These are phyloP conservation scores for Argya squamiceps DNA, from an alignment of 2,797 vertebrate genomes.

Conservation along the genomic window DNA sequence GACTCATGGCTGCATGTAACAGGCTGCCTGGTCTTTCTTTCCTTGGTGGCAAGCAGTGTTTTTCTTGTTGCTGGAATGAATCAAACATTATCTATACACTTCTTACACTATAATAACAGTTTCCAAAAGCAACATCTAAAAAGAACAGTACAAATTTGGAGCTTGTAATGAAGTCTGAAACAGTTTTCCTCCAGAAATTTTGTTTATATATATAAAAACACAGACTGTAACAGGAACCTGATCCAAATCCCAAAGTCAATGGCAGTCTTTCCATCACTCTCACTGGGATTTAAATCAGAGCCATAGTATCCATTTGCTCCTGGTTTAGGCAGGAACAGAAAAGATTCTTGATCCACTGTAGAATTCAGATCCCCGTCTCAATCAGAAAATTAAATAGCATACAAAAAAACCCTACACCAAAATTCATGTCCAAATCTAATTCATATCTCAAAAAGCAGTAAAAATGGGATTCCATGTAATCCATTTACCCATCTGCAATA, in stretches of 20 bases:
- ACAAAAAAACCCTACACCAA: background rate
- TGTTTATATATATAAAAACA: background rate
- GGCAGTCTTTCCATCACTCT: background rate
- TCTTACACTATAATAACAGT: background rate
- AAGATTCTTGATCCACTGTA: background rate
- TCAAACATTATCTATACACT: background rate
- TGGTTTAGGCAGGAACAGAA: background rate
- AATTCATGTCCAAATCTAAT: background rate
- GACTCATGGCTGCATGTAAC: accelerated
- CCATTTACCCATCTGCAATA: background rate
- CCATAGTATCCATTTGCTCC: background rate
- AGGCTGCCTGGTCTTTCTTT: background rate
- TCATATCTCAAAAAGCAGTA: background rate
- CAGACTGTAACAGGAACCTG: background rate
- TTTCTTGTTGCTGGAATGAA: background rate
- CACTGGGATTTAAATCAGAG: background rate
- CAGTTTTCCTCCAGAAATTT: background rate
- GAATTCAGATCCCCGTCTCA: background rate
- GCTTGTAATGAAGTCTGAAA: background rate
- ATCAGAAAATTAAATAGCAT: background rate
- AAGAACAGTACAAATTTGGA: background rate
- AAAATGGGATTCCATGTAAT: background rate
- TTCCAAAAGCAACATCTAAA: background rate
- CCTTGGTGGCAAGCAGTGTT: background rate
- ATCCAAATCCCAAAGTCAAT: background rate